Conservation (phyloP, 2,113 vertebrate species). For the Dipodomys merriami region DNA sequence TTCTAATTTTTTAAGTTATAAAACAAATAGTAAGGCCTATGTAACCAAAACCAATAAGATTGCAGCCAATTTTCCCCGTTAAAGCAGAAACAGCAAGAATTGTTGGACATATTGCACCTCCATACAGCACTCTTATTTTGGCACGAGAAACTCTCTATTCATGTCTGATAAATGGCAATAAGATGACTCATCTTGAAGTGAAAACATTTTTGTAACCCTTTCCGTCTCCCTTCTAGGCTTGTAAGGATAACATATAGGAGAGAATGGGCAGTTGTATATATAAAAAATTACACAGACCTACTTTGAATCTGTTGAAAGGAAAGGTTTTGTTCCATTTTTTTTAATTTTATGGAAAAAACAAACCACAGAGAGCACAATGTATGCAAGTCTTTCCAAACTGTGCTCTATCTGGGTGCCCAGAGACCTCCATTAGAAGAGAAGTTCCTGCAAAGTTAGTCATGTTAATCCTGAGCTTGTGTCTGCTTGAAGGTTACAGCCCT, state of each 20-base stretch:
- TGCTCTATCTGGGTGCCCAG: background rate
- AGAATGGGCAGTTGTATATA: background rate
- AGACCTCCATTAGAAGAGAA: conserved; percentile 23
- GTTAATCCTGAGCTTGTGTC: background rate
- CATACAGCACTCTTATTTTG: background rate
- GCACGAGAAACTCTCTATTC: background rate
- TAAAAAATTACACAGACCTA: background rate
- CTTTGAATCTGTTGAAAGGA: background rate
- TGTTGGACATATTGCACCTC: background rate
- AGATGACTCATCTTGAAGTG: background rate
- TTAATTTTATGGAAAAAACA: background rate
- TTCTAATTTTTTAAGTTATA: background rate
- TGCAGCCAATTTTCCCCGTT: background rate
- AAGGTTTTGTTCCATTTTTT: background rate
- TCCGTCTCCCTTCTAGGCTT: no score
- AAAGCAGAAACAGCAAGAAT: background rate
- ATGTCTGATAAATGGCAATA: background rate
- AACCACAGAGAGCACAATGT: background rate
- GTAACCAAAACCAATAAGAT: background rate
- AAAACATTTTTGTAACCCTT: background rate
- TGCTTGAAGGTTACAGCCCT: background rate
- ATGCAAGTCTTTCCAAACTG: background rate
- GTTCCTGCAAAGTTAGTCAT: background rate
- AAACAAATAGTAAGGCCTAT: background rate
- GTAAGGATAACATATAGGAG: background rate